A percentile compares a stretch with the other conserved stretches of the same genome.
Conservation (phyloP, 2,113 vertebrate genomes). For the Camelus dromedarius region DNA sequence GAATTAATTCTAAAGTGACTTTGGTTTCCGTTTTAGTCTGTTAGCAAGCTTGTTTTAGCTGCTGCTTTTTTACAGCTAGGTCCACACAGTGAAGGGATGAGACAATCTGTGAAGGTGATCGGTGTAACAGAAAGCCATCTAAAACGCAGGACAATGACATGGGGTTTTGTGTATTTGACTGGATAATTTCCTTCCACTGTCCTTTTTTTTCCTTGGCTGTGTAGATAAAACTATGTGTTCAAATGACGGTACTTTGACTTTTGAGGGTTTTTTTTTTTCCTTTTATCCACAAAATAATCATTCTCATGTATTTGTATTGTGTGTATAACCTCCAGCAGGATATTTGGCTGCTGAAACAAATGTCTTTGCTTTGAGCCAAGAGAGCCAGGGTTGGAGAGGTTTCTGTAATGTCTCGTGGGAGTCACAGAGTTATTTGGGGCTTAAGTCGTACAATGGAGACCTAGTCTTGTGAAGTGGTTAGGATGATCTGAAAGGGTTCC, state of each 20-base stretch:
- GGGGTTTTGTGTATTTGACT: conserved; percentile 32
- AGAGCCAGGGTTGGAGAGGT: conserved; percentile 3
- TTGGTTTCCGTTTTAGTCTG: conserved; percentile 49
- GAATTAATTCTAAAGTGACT: conserved; percentile 68
- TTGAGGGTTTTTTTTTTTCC: not conserved
- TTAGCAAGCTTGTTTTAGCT: conserved; percentile 46
- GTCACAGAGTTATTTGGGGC: not conserved
- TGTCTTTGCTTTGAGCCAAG: conserved; percentile 9
- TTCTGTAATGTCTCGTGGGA: not conserved
- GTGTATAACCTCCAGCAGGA: not conserved
- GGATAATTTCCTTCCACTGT: not conserved
- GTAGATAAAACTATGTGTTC: conserved; percentile 70
- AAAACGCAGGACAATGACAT: conserved; percentile 18
- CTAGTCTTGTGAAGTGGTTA: not conserved
- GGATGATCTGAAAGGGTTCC: not conserved
- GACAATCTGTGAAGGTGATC: not conserved
- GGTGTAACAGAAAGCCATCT: not conserved
- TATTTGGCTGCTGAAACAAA: conserved; percentile 41
- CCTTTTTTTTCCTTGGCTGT: conserved; percentile 50
- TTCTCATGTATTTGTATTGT: conserved; percentile 60
- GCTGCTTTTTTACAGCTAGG: conserved; percentile 20
- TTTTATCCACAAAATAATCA: conserved; percentile 57
- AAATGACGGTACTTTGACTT: conserved; percentile 72
- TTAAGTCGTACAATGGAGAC: not conserved
- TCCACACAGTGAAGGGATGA: not conserved